Evolutionary conservation across 2,888 invertebrate species (phyloP), one percentile per base, ranked within the genome.

Genomic region (Ctenicera cuprea): DNA sequence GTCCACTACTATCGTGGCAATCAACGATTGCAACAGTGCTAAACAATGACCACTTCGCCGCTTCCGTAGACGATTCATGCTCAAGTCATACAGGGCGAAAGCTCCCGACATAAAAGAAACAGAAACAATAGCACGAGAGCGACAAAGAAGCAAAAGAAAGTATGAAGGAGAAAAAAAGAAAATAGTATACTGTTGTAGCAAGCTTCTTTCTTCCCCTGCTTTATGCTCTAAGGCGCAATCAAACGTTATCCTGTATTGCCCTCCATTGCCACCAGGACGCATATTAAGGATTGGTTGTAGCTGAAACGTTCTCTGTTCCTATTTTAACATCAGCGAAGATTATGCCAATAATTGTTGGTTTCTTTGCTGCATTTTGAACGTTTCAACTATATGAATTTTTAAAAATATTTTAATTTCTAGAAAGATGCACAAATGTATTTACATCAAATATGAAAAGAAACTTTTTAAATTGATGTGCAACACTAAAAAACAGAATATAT

Each of bases 21-120:
- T 73, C 66, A 72, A 61, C 43, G 48, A 62, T 41, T 68, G 57
- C 57, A 68, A 67, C 54, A 62, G 50, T 30, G 62, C 52, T 67
- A 52, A 52, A 63, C 73, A 73, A 73, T 73, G 68, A 54, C 66
- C 66, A 68, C 62, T 73, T 73, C 57, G 52, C 63, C 57, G 54
- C 45, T 65, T 57, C 59, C 33, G 33, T 52, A 45, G 18, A 37
- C 73, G 63, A 73, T 63, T 62, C 61, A 16, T 68, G 59, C 57
- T 22, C 48, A 38, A 18, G 68, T 30, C 30, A 38, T 62, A 43
- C 52, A 26, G n/a, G n/a, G n/a, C 52, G 22, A 37, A 57, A 38
- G 33, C 14, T n/a, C 26, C 26, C 33, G 37, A 22, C 16, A 45
- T 30, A 50, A 22, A 57, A 43, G 57, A 57, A 43, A 41, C 54